Evolutionary conservation across 2,888 invertebrate genomes (phyloP), one percentile per base, ranked within the genome.

Genomic region (Pyrrhosoma nymphula): DNA sequence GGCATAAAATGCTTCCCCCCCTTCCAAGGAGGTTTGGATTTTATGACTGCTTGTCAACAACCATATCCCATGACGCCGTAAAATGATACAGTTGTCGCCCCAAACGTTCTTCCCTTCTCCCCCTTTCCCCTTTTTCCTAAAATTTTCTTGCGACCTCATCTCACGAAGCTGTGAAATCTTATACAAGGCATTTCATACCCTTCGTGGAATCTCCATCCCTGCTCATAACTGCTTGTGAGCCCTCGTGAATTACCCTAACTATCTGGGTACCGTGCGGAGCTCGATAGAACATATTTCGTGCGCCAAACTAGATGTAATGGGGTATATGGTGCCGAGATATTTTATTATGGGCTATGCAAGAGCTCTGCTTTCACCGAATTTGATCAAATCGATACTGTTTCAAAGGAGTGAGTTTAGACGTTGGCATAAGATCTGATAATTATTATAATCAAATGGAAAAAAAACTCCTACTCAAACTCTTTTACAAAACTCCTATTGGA

Each of bases 61-160:
- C n/a, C 55, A 20, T 89, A 89, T 89, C 89, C 89, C 55, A 35
- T 55, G n/a, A 12, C 55, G 26, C 55, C 10, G 89, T 89, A 23
- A 89, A 89, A 47, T 26, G 89, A 89, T 89, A 89, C 47, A 47
- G 10, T 89, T 89, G 89, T 56, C 89, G n/a, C 89, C 55, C 56
- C 26, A 39, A 35, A 82, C 35, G 23, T 14, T 47, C 47, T 4
- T 47, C 47, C 2, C 47, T 4, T 4, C 88, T 8, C 88, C 39
- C 20, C 88, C 88, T 0, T 8, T 35, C 30, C 30, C 82, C n/a
- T 30, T 30, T 18, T 18, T 35, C n/a, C 82, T 82, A 4, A 47
- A 2, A 20, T 60, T 60, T 60, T 60, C 88, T 6, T 4, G 23
- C 39, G 26, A 18, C 35, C 16, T 35, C 35, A 18, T 82, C 82